These are phyloP conservation scores for Oreochromis spilurus DNA, from an alignment of 2,113 vertebrate species.

Conservation along the genomic window DNA sequence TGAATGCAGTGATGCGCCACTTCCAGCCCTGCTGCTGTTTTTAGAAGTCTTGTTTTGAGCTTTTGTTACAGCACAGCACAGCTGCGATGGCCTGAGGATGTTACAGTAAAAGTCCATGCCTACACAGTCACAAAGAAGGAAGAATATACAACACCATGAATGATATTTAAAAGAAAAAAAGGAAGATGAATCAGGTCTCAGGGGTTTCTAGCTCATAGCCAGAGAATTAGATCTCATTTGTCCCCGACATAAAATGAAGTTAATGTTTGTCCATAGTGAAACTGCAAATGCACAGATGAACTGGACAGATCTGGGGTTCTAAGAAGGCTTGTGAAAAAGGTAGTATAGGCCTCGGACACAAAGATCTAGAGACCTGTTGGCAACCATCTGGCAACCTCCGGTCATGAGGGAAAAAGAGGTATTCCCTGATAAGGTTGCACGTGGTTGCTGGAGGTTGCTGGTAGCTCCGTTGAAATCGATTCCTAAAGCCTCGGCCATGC, in stretches of 20 bases:
- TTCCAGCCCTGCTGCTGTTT: background rate
- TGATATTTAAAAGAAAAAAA: background rate
- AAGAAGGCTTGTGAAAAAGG: background rate
- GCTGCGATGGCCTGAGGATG: background rate
- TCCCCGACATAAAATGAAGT: background rate
- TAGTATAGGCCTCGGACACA: background rate
- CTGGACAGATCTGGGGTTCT: background rate
- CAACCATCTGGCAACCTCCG: background rate
- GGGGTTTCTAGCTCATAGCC: background rate
- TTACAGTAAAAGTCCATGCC: background rate
- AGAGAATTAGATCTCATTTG: background rate
- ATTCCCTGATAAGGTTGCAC: background rate
- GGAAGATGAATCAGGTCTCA: background rate
- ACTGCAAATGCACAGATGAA: background rate
- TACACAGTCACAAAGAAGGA: background rate
- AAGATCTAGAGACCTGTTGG: background rate
- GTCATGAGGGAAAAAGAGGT: background rate
- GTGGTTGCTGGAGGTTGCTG: background rate
- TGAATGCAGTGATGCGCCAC: background rate
- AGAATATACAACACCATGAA: background rate
- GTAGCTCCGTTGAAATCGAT: background rate
- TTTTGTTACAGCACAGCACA: background rate
- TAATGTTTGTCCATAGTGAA: background rate
- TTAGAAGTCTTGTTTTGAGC: background rate
- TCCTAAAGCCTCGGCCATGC: background rate